Evolutionary conservation across 2,797 vertebrate species (phyloP).

Genomic region (Dendrocincla fuliginosa): DNA sequence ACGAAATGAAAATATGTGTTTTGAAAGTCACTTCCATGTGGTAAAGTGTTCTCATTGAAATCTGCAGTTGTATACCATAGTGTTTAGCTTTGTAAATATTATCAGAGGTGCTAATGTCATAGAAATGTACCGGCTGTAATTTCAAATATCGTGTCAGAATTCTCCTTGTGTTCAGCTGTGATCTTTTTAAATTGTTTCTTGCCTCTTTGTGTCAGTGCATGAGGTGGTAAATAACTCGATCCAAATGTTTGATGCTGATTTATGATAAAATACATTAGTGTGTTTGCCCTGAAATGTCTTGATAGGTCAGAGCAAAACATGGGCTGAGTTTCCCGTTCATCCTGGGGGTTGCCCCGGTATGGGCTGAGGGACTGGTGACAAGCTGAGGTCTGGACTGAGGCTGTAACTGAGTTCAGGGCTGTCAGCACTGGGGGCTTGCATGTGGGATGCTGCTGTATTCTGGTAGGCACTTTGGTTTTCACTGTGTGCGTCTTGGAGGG

Average conservation of each 20-base stretch:
- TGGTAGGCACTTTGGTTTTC: rapidly evolving
- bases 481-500: background rate
- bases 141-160: background rate
- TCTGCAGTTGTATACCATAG: background rate
- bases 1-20: conserved; percentile 15
- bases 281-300: background rate
- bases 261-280: background rate
- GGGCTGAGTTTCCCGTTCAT: background rate
- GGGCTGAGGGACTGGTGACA: background rate
- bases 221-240: background rate
- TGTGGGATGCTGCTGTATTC: background rate
- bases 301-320: background rate
- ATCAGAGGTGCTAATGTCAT: background rate
- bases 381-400: background rate
- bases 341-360: background rate
- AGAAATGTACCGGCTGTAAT: background rate
- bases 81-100: background rate
- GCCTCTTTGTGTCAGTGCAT: background rate
- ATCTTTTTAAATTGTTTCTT: background rate
- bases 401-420: background rate
- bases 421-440: background rate
- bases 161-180: background rate
- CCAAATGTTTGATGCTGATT: background rate
- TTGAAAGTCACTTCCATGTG: background rate
- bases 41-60: background rate